Evolutionary conservation across 2,797 vertebrate genomes (phyloP).

Genomic region (Orestias chungarensis): DNA sequence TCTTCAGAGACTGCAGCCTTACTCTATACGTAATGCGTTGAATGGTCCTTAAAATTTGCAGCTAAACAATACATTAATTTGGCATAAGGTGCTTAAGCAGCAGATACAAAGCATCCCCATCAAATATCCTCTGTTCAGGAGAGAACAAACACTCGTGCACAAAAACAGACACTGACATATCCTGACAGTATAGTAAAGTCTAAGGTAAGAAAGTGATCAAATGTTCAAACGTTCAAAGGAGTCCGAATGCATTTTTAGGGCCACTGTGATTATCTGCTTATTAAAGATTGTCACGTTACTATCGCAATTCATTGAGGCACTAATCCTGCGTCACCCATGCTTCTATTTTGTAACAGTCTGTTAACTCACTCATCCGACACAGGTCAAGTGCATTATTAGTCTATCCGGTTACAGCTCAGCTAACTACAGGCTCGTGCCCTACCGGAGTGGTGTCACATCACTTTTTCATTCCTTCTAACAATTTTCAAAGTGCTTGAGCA

Average conservation of each 20-base stretch:
- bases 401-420: constrained; percentile 29
- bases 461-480: constrained; percentile 29
- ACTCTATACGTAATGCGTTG: no score
- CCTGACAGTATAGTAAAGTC: neutral
- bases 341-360: constrained; percentile 6
- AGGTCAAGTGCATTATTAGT: constrained; percentile 33
- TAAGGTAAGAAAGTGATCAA: neutral
- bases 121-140: no score
- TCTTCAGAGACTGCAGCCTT: no score
- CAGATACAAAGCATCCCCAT: no score
- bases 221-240: neutral
- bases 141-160: no score
- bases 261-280: neutral
- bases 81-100: no score
- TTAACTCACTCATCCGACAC: constrained; percentile 36
- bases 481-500: constrained; percentile 32
- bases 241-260: neutral
- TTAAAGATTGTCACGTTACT: neutral
- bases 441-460: constrained; percentile 10
- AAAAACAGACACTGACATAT: no score
- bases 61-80: no score
- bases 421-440: constrained; percentile 21
- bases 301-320: constrained; percentile 8
- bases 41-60: no score
- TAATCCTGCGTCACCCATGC: constrained; percentile 12